Evolutionary conservation across 2,797 vertebrate species (phyloP).

Genomic region (Hydrocynus forskahlii): DNA sequence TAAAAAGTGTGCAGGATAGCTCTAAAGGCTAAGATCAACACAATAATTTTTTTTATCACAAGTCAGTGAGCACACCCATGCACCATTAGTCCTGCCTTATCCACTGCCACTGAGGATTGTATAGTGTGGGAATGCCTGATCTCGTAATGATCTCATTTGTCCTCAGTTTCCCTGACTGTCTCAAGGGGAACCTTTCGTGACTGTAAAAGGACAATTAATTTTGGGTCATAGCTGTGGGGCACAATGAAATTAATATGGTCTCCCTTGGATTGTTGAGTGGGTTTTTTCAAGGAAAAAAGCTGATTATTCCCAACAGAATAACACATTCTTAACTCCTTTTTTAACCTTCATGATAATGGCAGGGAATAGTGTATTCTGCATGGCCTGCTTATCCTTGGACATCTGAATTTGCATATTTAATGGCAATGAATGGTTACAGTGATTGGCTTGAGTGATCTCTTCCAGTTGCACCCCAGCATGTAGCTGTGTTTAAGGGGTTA

Average conservation of each 20-base stretch:
- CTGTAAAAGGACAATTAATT: constrained; percentile 78
- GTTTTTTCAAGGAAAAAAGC: constrained; percentile 67
- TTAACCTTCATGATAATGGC: constrained; percentile 65
- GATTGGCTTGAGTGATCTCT: constrained; percentile 1
- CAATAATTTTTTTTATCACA: constrained; percentile 61
- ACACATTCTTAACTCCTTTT: constrained; percentile 61
- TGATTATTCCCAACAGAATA: constrained; percentile 68
- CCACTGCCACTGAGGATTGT: constrained; percentile 57
- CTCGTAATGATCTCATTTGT: constrained; percentile 73
- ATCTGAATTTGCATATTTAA: constrained; percentile 2
- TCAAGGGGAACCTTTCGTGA: constrained; percentile 69
- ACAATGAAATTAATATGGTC: constrained; percentile 76
- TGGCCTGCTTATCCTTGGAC: not conserved
- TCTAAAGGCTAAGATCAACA: not conserved
- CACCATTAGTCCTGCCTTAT: constrained; percentile 66
- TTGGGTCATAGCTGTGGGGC: constrained; percentile 76
- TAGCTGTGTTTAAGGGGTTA: not conserved
- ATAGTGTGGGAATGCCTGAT: constrained; percentile 63
- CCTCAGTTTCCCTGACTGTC: constrained; percentile 62
- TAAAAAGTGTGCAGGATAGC: not conserved
- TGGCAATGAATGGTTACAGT: constrained; percentile 11
- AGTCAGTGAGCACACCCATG: constrained; percentile 62
- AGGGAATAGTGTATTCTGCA: constrained; percentile 56
- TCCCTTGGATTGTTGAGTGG: constrained; percentile 71
- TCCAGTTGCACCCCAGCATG: not conserved